These are phyloP conservation scores for Ennomos fuscantarius DNA, from an alignment of 2,888 invertebrate species.

Conservation along the genomic window DNA sequence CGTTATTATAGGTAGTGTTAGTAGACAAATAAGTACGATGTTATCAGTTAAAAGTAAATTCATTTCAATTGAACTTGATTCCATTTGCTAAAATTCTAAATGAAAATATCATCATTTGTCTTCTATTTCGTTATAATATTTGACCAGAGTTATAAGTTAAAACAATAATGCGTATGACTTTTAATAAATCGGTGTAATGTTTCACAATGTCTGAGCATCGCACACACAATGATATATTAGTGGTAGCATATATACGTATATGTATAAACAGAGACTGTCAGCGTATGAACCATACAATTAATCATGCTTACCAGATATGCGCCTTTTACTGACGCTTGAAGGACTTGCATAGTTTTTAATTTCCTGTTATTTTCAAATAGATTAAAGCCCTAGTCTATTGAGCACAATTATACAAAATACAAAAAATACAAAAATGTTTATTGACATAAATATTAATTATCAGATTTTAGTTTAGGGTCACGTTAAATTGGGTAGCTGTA, in stretches of 20 bases:
- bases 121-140: no score
- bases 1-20: no score
- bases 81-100: no score
- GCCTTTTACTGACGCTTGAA: slow-evolving; percentile 48
- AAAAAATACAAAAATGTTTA: no score
- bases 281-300: slow-evolving; percentile 51
- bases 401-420: no score
- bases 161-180: slow-evolving; percentile 24
- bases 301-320: slow-evolving; percentile 50
- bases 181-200: slow-evolving; percentile 32
- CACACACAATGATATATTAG: slow-evolving; percentile 27
- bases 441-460: no score
- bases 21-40: no score
- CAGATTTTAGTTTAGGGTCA: no score
- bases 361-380: slow-evolving; percentile 13
- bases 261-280: slow-evolving; percentile 40
- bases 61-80: no score
- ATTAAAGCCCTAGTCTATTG: not conserved
- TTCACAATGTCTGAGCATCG: slow-evolving; percentile 44
- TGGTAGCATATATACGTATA: slow-evolving; percentile 7
- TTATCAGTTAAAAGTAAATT: no score
- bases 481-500: not conserved
- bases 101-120: no score
- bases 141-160: slow-evolving; percentile 1
- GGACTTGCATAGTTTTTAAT: slow-evolving; percentile 38